Evolutionary conservation across 2,888 invertebrate species (phyloP), one percentile per base, ranked within the genome.

Genomic region (Aphrophora alni): DNA sequence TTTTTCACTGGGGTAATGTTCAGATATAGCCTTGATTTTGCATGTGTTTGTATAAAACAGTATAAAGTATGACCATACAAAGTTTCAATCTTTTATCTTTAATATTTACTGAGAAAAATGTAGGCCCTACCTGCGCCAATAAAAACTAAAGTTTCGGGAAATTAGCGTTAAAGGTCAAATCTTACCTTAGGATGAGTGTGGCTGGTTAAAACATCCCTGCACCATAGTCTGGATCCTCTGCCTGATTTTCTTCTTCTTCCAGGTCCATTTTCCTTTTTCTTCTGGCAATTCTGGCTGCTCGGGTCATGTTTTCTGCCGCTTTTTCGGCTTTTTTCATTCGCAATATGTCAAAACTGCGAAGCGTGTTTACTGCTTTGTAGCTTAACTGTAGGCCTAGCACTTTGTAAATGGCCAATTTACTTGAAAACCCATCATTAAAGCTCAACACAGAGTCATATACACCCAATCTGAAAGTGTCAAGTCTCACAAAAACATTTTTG

Each of bases 391-490:
- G 21, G 1, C 33, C 73, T 28, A 78, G 51, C 59, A 73, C 17
- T 38, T 51, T 59, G 28, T 73, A 78, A 10, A 73, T 25, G 8
- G 33, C 73, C 28, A 78, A 44, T n/a, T 77, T 77, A 26, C 77
- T 71, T 25, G n/a, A n/a, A 77, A 38, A 77, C 2, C 70, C 70
- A 77, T 71, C 27, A 71, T 77, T 38, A 25, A 71, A 77, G 10
- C 38, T 44, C n/a, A 77, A 71, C 27, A 77, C 44, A 28, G 71
- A 59, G 71, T 44, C 44, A 44, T 44, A 44, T 44, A 44, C 44
- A 10, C 44, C 44, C 12, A 44, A 44, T 17, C 44, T 24, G 14
- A 71, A 38, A 44, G 38, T 77, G 71, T 77, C 38, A 10, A 71
- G 38, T 17, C 71, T 71, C 17, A 44, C 14, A 44, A 44, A 44